Conservation (phyloP, 2,888 invertebrate species). For the Nomada flava region DNA sequence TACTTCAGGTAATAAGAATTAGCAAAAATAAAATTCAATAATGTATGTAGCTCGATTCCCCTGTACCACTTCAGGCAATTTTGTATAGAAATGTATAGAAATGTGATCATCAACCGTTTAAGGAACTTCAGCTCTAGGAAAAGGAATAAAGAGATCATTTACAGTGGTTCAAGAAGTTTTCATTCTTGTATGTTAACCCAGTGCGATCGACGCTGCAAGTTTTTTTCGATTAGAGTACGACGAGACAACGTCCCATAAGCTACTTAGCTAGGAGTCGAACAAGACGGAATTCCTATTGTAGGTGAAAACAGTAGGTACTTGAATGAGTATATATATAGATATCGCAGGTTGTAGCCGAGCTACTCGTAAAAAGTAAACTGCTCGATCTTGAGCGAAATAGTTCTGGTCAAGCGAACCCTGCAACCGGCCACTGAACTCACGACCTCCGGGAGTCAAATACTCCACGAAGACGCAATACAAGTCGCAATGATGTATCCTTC, state of each 20-base stretch:
- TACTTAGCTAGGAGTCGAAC: slow-evolving; percentile 14
- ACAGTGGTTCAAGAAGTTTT: too few relatives aligned
- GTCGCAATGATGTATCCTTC: slow-evolving; percentile 34
- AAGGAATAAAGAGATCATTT: too few relatives aligned
- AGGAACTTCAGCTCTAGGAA: too few relatives aligned
- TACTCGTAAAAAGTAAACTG: slow-evolving; percentile 49
- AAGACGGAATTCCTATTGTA: slow-evolving; percentile 16
- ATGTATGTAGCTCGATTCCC: too few relatives aligned
- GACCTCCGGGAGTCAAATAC: slow-evolving; percentile 60
- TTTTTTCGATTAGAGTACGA: slow-evolving; percentile 21
- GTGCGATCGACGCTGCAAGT: not conserved
- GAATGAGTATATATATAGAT: slow-evolving; percentile 27
- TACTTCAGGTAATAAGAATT: too few relatives aligned
- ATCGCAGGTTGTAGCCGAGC: slow-evolving; percentile 27
- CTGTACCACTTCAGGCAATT: too few relatives aligned
- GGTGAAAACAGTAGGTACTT: slow-evolving; percentile 22
- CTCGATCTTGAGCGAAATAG: slow-evolving; percentile 59
- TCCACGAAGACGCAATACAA: slow-evolving; percentile 27
- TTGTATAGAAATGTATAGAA: too few relatives aligned
- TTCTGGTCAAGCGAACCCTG: slow-evolving; percentile 42
- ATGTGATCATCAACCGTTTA: too few relatives aligned
- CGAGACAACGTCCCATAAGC: slow-evolving; percentile 30
- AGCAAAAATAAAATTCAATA: too few relatives aligned
- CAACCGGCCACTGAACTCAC: slow-evolving; percentile 62
- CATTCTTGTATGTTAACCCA: not conserved